Evolutionary conservation across 2,888 invertebrate genomes (phyloP).

Genomic region (Stictocephala bisonia): DNA sequence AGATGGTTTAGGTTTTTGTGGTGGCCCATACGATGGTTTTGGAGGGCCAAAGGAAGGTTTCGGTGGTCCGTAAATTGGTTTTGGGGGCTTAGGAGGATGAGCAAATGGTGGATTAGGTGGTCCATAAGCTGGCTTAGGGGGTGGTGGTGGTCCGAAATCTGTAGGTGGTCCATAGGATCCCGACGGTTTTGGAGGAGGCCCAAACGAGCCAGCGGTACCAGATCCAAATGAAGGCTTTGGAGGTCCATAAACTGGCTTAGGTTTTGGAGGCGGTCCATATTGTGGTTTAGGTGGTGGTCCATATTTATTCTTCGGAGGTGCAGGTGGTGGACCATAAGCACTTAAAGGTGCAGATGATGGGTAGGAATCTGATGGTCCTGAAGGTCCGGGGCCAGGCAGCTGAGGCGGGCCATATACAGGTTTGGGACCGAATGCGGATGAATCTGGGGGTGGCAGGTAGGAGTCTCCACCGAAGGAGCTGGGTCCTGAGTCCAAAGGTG

Average conservation of each 20-base stretch:
- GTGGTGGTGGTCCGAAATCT: conserved; percentile 58
- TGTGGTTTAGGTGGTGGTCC: conserved; percentile 54
- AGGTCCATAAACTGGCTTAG: conserved; percentile 54
- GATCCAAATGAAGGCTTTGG: conserved; percentile 65
- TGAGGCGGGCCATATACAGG: conserved; percentile 60
- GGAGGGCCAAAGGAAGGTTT: conserved; percentile 60
- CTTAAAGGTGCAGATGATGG: conserved; percentile 58
- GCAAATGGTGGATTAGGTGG: conserved; percentile 61
- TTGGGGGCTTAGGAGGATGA: conserved; percentile 61
- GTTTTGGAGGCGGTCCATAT: conserved; percentile 50
- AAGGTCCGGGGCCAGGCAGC: conserved; percentile 46
- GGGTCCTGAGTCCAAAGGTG: conserved; percentile 53
- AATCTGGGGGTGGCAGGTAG: conserved; percentile 61
- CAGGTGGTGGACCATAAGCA: conserved; percentile 62
- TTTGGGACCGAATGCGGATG: conserved; percentile 52
- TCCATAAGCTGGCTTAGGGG: conserved; percentile 65
- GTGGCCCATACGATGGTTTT: conserved; percentile 58
- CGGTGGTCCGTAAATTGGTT: conserved; percentile 55
- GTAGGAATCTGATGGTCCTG: conserved; percentile 47
- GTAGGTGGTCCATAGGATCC: conserved; percentile 65
- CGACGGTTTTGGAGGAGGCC: conserved; percentile 60
- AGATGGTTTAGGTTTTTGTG: conserved; percentile 57
- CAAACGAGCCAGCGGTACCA: conserved; percentile 67
- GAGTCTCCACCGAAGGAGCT: conserved; percentile 61
- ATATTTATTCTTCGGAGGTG: conserved; percentile 52